These are phyloP conservation scores for Mus musculus DNA, from an alignment of 2,113 vertebrate species.

Conservation along the genomic window DNA sequence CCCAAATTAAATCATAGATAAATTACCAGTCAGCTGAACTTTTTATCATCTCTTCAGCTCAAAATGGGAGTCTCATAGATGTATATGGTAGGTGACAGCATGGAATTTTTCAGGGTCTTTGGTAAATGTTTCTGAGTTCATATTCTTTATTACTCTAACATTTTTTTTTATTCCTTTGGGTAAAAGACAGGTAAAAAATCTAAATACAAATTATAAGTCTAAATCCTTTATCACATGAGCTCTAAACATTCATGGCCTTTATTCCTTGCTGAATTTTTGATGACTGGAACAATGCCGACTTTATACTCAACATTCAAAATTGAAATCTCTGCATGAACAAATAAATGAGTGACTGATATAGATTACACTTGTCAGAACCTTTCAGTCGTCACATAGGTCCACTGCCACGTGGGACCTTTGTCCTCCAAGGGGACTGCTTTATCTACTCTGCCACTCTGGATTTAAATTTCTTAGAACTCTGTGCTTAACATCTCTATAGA, in stretches of 20 bases:
- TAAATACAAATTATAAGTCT: neutral
- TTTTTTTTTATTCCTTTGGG: neutral
- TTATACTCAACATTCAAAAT: neutral
- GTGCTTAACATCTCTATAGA: neutral
- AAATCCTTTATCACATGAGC: neutral
- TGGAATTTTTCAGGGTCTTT: neutral
- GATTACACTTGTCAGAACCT: neutral
- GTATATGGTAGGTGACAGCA: neutral
- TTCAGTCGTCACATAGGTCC: neutral
- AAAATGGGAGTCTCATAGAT: neutral
- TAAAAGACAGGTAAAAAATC: neutral
- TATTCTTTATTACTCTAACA: neutral
- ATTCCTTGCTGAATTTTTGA: neutral
- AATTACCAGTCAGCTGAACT: neutral
- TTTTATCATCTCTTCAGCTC: neutral
- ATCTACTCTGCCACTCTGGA: neutral
- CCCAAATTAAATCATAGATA: neutral
- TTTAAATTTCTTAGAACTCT: slow-evolving; percentile 22
- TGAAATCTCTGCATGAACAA: neutral
- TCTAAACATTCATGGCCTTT: neutral
- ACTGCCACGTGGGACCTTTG: neutral
- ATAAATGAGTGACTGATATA: neutral
- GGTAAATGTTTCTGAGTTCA: neutral
- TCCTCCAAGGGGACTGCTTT: neutral
- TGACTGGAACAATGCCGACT: neutral